phyloP scores from a whole-genome alignment of 1,140 invertebrate species.

The Sinella curviseta region DNA sequence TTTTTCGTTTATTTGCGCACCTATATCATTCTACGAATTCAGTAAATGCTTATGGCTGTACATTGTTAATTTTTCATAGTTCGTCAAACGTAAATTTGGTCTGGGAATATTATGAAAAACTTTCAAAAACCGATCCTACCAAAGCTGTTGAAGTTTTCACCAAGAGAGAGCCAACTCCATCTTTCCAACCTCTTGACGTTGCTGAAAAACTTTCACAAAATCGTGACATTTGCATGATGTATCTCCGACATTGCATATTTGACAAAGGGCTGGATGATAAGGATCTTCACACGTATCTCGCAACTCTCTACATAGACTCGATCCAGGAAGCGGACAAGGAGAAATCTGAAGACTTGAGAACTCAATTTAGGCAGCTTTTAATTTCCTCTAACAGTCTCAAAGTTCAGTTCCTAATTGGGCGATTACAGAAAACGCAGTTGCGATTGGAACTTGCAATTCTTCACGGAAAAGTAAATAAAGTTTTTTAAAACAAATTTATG shows the following conservation, averaged over 20 bases:
- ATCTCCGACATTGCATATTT: slow-evolving; percentile 38
- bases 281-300: slow-evolving; percentile 48
- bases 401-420: slow-evolving; percentile 46
- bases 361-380: slow-evolving; percentile 37
- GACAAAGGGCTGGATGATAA: slow-evolving; percentile 36
- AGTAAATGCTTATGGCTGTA: background rate
- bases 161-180: slow-evolving; percentile 12
- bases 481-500: slow-evolving; percentile 16
- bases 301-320: slow-evolving; percentile 43
- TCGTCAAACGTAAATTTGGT: slow-evolving; percentile 34
- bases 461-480: slow-evolving; percentile 41
- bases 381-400: slow-evolving; percentile 44
- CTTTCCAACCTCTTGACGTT: slow-evolving; percentile 39
- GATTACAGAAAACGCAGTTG: slow-evolving; percentile 37
- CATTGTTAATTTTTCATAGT: slow-evolving; percentile 25
- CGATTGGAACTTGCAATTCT: slow-evolving; percentile 46
- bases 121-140: slow-evolving; percentile 29
- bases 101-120: slow-evolving; percentile 45
- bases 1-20: slow-evolving; percentile 2
- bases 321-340: background rate
- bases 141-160: slow-evolving; percentile 41
- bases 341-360: background rate
- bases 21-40: background rate
- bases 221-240: slow-evolving; percentile 37
- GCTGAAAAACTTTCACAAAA: slow-evolving; percentile 42